phyloP scores from a whole-genome alignment of 2,888 invertebrate species.

The Lymantria dispar region DNA sequence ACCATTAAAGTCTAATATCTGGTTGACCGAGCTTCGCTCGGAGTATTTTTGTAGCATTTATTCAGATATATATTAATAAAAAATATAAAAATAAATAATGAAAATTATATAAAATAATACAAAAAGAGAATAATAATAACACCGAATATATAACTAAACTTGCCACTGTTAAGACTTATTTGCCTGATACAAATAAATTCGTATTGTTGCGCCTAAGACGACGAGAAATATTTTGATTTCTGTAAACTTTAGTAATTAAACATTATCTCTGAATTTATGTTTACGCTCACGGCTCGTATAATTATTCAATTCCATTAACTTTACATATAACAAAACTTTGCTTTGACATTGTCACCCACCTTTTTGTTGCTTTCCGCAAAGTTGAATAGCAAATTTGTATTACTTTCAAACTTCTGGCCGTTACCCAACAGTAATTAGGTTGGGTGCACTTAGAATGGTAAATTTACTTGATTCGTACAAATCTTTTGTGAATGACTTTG shows the following conservation, averaged over 20 bases:
- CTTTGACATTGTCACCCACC: conserved; percentile 17
- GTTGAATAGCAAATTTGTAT: conserved; percentile 34
- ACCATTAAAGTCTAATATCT: too few species aligned
- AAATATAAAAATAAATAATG: too few species aligned
- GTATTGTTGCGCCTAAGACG: too few species aligned
- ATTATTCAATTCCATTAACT: conserved; percentile 16
- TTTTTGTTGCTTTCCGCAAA: conserved; percentile 30
- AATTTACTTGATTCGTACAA: conserved; percentile 9
- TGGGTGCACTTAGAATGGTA: conserved; percentile 26
- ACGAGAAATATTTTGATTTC: too few species aligned
- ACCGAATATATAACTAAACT: too few species aligned
- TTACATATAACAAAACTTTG: conserved; percentile 17
- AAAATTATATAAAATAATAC: too few species aligned
- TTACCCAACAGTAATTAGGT: conserved; percentile 36
- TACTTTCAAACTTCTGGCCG: conserved; percentile 31
- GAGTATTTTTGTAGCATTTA: too few species aligned
- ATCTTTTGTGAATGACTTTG: conserved; percentile 19
- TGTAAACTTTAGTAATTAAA: not conserved
- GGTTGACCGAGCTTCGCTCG: too few species aligned
- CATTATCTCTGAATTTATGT: not conserved
- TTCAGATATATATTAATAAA: too few species aligned
- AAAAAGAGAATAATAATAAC: too few species aligned
- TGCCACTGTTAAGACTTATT: too few species aligned
- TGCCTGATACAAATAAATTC: too few species aligned
- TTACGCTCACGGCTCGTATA: conserved; percentile 2